A percentile compares a stretch with the other conserved stretches of the same genome.
Conservation (phyloP, 1,140 invertebrate genomes). For the Drosophila bipectinata region DNA sequence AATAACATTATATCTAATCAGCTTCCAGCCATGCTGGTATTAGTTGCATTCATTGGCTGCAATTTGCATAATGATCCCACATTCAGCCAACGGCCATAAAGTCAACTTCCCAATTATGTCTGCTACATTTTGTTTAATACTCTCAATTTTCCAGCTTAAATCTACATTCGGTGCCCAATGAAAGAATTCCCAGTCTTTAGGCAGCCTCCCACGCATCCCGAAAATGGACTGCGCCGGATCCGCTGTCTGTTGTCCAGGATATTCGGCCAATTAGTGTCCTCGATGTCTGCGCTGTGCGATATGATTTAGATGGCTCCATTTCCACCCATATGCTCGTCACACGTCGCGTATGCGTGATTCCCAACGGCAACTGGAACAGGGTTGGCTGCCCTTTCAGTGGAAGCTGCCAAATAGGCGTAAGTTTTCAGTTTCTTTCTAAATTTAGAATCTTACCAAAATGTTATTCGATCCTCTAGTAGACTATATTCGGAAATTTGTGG, state of each 20-base stretch:
- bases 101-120: constrained; percentile 23
- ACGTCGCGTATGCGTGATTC: constrained; percentile 58
- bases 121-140: constrained; percentile 35
- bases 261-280: constrained; percentile 50
- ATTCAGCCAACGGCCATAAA: constrained; percentile 6
- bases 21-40: constrained; percentile 17
- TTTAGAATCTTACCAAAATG: no score
- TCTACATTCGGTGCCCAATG: background rate
- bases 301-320: constrained; percentile 3
- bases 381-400: no score
- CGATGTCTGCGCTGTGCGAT: constrained; percentile 3
- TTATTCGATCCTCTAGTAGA: no score
- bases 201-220: background rate
- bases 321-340: constrained; percentile 3
- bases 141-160: constrained; percentile 19
- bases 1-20: constrained; percentile 50
- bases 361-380: no score
- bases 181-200: constrained; percentile 8
- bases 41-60: constrained; percentile 53
- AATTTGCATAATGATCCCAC: constrained; percentile 53
- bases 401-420: no score
- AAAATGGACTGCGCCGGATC: constrained; percentile 2
- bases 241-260: constrained; percentile 33
- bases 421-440: no score
- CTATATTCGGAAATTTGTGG: no score